Conservation (phyloP, 2,888 invertebrate genomes). For the Ligdia adustata region DNA sequence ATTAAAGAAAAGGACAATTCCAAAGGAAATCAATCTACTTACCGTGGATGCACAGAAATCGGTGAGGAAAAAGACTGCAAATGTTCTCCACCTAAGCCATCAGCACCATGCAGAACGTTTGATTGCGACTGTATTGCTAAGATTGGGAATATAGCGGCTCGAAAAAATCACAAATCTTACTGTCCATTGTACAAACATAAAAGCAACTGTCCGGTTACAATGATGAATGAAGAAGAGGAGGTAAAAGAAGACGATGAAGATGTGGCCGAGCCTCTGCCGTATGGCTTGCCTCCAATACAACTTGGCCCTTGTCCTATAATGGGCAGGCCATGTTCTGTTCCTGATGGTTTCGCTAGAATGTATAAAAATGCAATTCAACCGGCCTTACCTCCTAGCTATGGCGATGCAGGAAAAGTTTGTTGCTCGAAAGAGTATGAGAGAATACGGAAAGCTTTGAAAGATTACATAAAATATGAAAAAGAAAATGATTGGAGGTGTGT, state of each 20-base stretch:
- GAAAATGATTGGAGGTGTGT: constrained; percentile 68
- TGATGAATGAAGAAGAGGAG: constrained; percentile 59
- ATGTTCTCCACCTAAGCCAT: constrained; percentile 65
- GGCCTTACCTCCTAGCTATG: constrained; percentile 63
- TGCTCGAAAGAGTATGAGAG: constrained; percentile 76
- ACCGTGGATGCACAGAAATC: constrained; percentile 52
- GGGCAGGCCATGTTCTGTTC: constrained; percentile 71
- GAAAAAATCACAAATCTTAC: constrained; percentile 67
- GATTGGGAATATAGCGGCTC: constrained; percentile 49
- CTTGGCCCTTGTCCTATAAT: constrained; percentile 77
- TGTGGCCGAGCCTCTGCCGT: constrained; percentile 66
- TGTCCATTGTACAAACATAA: constrained; percentile 74
- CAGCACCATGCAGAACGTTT: constrained; percentile 70
- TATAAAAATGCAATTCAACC: constrained; percentile 65
- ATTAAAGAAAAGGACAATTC: constrained; percentile 30
- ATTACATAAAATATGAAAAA: constrained; percentile 69
- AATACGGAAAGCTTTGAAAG: constrained; percentile 71
- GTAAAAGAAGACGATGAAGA: constrained; percentile 67
- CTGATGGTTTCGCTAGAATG: constrained; percentile 77
- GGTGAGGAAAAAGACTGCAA: constrained; percentile 67
- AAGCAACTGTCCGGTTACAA: constrained; percentile 63
- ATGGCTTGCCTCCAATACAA: constrained; percentile 71
- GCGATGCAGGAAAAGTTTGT: constrained; percentile 73
- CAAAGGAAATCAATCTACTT: constrained; percentile 39
- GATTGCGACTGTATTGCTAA: constrained; percentile 70